Evolutionary conservation across 1,140 invertebrate genomes (phyloP), one percentile per base, ranked within the genome.

Genomic region (Nasonia vitripennis): DNA sequence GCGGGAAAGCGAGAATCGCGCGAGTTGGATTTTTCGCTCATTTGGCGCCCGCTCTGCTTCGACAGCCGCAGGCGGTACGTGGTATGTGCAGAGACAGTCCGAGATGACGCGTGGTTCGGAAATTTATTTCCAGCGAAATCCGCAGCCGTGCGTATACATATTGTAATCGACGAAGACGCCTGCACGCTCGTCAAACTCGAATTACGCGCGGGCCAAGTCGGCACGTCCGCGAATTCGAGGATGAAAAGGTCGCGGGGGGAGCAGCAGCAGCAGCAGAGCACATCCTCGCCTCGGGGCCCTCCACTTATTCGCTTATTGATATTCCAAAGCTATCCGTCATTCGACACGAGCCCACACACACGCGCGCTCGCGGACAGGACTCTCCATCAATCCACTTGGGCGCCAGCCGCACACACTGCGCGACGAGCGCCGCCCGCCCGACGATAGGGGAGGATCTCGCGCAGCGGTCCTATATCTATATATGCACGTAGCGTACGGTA

Each of bases 341-440:
- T 78, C 67, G 80, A 87, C 85, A 87, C 85, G 83, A 85, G 79
- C 83, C 85, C 80, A 4, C 78, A 10, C 51, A 62, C 80, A 83
- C 81, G 81, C 78, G 86, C 74, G 6, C 83, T 83, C 89, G 89
- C 85, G 85, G 87, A 89, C 89, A 88, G 86, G 87, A 55, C 79
- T 89, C 86, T 90, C 88, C 87, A 89, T 90, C 88, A 89, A 89
- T 89, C 88, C 87, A 87, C 88, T 89, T 82, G 85, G 73, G 84
- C 80, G 85, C 86, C 84, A 85, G 68, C 7, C 10, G 12, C 41
- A 70, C 55, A 62, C 55, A 62, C 51, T 55, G 23, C 1, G 27
- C 27, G 27, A 27, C 27, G 79, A 31, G 89, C 89, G 89, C 3
- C 34, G 34, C 34, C 34, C 34, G 78, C 78, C 75, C 85, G 83